These are phyloP conservation scores for Metallyticus violacea DNA, from an alignment of 2,888 invertebrate genomes.

Conservation along the genomic window DNA sequence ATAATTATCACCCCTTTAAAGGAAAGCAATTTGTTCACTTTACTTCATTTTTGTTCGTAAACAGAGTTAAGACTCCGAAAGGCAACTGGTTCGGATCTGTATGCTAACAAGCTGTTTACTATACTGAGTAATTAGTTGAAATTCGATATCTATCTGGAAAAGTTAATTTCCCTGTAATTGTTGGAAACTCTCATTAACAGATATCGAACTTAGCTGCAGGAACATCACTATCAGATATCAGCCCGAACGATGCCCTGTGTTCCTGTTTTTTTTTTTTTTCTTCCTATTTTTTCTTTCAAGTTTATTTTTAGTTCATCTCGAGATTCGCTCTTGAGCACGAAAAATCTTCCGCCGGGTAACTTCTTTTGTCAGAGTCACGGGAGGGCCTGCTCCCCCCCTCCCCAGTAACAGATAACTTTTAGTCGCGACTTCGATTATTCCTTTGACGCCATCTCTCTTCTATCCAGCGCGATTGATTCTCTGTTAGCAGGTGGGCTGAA, in stretches of 20 bases:
- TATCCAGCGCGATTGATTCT: too few species aligned
- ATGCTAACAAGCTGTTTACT: too few species aligned
- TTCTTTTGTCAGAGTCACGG: background rate
- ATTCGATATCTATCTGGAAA: too few species aligned
- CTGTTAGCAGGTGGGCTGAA: background rate
- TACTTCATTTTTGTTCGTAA: too few species aligned
- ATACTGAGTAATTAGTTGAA: too few species aligned
- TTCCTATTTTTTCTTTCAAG: too few species aligned
- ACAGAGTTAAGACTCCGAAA: too few species aligned
- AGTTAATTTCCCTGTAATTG: too few species aligned
- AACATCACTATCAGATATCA: background rate
- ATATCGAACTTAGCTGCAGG: too few species aligned
- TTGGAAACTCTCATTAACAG: background rate
- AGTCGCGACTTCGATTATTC: background rate
- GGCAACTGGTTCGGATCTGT: too few species aligned
- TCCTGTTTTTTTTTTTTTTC: background rate
- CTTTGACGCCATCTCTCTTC: background rate
- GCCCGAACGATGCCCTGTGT: background rate
- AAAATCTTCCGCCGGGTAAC: background rate
- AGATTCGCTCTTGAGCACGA: background rate
- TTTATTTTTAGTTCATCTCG: background rate
- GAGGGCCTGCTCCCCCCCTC: background rate
- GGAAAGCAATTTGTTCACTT: too few species aligned
- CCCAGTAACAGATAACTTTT: background rate
- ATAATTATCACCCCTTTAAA: too few species aligned